Evolutionary conservation across 2,888 invertebrate species (phyloP), one percentile per base, ranked within the genome.

Genomic region (Neocrepidodera transversa): DNA sequence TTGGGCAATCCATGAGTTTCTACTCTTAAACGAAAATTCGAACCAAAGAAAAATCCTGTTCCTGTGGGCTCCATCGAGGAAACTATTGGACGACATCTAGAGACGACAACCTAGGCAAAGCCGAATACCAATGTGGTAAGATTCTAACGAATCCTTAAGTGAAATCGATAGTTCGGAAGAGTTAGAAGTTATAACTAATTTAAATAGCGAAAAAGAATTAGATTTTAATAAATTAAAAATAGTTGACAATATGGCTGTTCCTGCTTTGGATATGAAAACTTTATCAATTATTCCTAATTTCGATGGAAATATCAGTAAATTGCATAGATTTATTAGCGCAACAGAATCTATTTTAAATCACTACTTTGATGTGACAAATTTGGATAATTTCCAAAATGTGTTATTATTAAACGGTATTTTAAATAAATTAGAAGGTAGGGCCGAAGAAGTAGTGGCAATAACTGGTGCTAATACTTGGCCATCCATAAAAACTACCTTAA

Each of bases 241-340:
- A 5, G 23, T 23, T 23, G 23, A 23, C 3, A 23, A 23, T 7
- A 48, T 48, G 48, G 30, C 14, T 1, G n/a, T 10, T n/a, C 48
- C 48, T 1, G 30, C n/a, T 26, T 48, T 58, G 7, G 58, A 58
- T 43, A 18, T 55, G 13, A 40, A 51, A n/a, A 43, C 13, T 18
- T 35, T 60, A 8, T 45, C 26, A 10, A 48, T 59, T 28, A 2
- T 60, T 13, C 60, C 50, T 14, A 32, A 38, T 3, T 60, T 50
- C 20, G 50, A 60, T 13, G 50, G 60, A 32, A 60, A 58, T 32
- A 18, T 56, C 8, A 57, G 38, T 30, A 45, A 48, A 17, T 17
- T 59, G 5, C 28, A 60, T 26, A 1, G 49, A 6, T 59, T 55
- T 35, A 30, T 47, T 4, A 48, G 14, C 5, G 36, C 30, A 3